Evolutionary conservation across 1,140 invertebrate genomes (phyloP).

Genomic region (Leptinotarsa defecta): DNA sequence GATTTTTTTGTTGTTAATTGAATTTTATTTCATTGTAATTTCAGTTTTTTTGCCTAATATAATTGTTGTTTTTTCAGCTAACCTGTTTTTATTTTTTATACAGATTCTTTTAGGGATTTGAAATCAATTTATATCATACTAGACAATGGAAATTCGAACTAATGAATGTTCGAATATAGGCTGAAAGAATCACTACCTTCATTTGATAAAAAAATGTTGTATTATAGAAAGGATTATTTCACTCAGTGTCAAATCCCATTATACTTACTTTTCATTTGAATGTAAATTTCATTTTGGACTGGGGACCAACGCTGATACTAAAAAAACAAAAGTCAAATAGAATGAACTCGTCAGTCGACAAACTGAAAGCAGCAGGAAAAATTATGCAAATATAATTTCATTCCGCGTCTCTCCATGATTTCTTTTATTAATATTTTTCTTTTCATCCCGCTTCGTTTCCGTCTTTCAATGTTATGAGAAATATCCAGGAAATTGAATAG

Average conservation of each 20-base stretch:
- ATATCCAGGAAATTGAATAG: constrained; percentile 19
- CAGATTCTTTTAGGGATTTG: too few species aligned
- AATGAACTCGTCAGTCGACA: background rate
- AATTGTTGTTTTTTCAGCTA: too few species aligned
- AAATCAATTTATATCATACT: too few species aligned
- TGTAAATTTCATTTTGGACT: background rate
- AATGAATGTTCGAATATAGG: too few species aligned
- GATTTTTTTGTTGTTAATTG: too few species aligned
- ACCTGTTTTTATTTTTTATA: too few species aligned
- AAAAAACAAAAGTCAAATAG: constrained; percentile 3
- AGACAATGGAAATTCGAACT: too few species aligned
- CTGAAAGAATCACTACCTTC: too few species aligned
- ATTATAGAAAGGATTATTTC: too few species aligned
- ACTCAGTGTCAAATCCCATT: background rate
- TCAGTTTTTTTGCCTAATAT: too few species aligned
- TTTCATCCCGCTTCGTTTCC: background rate
- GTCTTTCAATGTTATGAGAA: constrained; percentile 13
- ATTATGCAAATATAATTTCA: constrained; percentile 9
- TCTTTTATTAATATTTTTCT: constrained; percentile 14
- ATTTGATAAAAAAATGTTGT: too few species aligned
- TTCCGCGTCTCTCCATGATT: background rate
- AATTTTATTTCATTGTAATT: too few species aligned
- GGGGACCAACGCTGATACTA: background rate
- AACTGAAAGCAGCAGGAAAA: background rate
- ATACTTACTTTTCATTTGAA: background rate